Base-by-base conservation (phyloP, 1,140 invertebrate genomes). In the Gryon sp. region DNA sequence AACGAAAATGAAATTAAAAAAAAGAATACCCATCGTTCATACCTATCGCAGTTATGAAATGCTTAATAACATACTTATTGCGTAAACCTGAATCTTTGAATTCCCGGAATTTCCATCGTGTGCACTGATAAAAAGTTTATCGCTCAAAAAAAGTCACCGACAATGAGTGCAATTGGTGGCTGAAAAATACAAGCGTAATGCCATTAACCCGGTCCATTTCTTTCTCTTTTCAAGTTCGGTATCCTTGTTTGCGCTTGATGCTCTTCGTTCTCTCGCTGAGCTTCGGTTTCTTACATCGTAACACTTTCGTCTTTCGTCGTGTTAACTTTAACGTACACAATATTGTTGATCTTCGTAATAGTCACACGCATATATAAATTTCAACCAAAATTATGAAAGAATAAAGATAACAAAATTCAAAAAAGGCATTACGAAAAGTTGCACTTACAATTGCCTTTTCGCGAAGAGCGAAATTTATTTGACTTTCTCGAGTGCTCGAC, bases 111-210 rank as follows among this genome's bases (percentile, higher is more conserved):
- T 55, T 66, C 28, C 40, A 24, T 60, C 16, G n/a, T n/a, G n/a
- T n/a, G 19, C 20, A 9, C 24, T 65, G 65, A 72, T 70, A 77
- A 77, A 77, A 77, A 77, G 34, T 72, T 75, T 62, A 53, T 60
- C 46, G 46, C 1, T 63, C 8, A 43, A 75, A 75, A 45, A 68
- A 59, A 68, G 48, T 62, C 57, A 24, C 48, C 62, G 53, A 68
- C 53, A 77, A 77, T 63, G 48, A 77, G 57, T 59, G 55, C 73
- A 79, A 79, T 68, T 76, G 73, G 73, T 48, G 63, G 50, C 73
- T 76, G 68, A 43, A 76, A 79, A 76, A 76, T 46, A 12, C 43
- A 63, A 76, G 59, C 57, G 30, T 66, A 50, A 73, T 79, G 77
- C 69, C 78, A 76, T 73, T 73, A 78, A 73, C 62, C 63, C 41